These are phyloP conservation scores for Maniola jurtina DNA, from an alignment of 1,140 invertebrate species.

Conservation along the genomic window DNA sequence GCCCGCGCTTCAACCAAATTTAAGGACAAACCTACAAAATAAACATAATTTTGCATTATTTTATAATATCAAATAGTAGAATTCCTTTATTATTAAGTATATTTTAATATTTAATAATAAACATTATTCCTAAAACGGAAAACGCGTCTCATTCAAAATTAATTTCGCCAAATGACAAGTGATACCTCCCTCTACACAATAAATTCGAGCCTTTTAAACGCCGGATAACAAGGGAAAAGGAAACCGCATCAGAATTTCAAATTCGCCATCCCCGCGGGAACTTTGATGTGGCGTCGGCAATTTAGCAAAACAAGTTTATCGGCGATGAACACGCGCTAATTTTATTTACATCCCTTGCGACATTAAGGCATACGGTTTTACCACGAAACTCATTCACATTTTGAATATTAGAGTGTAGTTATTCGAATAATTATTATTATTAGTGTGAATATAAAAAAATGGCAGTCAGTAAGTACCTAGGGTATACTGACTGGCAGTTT, in stretches of 20 bases:
- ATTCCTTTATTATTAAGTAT: no score
- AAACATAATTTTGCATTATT: no score
- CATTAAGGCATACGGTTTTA: conserved; percentile 1
- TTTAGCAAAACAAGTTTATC: conserved; percentile 48
- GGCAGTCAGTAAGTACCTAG: no score
- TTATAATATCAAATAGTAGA: no score
- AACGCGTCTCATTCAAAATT: neutral
- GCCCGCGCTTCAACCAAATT: no score
- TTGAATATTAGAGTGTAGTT: no score
- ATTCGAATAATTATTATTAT: no score
- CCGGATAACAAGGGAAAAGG: conserved; percentile 39
- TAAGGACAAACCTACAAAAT: no score
- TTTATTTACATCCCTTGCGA: conserved; percentile 17
- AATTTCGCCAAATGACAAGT: neutral
- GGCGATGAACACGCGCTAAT: conserved; percentile 30
- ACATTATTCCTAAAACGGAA: no score
- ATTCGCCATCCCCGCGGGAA: conserved; percentile 38
- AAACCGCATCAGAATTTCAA: conserved; percentile 54
- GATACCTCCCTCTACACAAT: neutral
- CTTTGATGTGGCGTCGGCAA: conserved; percentile 45
- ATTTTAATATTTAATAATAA: no score
- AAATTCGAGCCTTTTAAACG: conserved; percentile 20
- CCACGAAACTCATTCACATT: neutral
- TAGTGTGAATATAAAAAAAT: no score
- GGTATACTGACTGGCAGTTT: no score